These are phyloP conservation scores for Meriones psammophilus DNA, from an alignment of 2,797 vertebrate species.

Conservation along the genomic window DNA sequence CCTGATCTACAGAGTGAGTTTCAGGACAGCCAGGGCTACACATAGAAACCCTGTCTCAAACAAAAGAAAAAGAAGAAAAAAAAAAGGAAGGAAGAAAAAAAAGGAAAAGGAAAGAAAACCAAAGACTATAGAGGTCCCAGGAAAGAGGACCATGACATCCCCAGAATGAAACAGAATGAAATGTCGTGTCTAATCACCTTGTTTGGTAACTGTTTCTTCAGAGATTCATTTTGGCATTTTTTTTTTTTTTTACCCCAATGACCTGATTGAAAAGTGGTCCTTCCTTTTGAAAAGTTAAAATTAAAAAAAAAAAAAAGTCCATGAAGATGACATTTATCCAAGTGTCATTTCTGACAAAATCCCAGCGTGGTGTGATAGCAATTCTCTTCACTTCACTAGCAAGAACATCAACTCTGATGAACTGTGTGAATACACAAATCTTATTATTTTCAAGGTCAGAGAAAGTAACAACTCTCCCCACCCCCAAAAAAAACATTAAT, in stretches of 20 bases:
- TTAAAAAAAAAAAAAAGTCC: neutral
- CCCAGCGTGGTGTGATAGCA: neutral
- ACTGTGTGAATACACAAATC: neutral
- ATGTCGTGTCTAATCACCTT: neutral
- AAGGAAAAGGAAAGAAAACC: neutral
- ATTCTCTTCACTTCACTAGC: constrained; percentile 20
- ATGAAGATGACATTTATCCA: neutral
- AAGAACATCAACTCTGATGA: neutral
- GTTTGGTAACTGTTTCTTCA: constrained; percentile 5
- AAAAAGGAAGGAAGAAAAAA: neutral
- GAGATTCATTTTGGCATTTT: constrained; percentile 24
- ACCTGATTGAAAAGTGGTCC: neutral
- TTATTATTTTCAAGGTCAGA: constrained; percentile 9
- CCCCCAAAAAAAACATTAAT: neutral
- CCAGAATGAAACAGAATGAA: constrained; percentile 54
- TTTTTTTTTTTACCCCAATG: neutral
- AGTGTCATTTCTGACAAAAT: constrained; percentile 39
- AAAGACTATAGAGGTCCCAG: neutral
- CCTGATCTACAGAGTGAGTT: neutral
- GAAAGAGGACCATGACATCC: neutral
- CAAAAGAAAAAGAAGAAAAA: neutral
- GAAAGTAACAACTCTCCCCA: neutral
- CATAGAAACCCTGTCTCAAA: neutral
- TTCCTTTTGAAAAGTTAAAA: neutral
- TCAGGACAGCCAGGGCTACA: neutral